phyloP scores from a whole-genome alignment of 2,113 vertebrate genomes.

The Seriola rivoliana region DNA sequence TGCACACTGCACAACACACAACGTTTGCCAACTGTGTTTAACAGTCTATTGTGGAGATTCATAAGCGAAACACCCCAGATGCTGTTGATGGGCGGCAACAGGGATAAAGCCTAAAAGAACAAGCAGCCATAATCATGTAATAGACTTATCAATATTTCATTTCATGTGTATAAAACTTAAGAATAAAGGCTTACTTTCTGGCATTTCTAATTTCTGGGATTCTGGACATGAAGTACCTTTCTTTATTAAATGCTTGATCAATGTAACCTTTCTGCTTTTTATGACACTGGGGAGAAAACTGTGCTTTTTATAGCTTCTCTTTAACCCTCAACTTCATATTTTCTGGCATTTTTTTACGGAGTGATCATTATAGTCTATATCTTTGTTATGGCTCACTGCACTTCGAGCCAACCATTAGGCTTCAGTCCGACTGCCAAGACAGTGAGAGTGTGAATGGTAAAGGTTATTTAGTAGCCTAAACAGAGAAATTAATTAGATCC shows the following conservation, averaged over 20 bases:
- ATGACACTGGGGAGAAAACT: constrained; percentile 22
- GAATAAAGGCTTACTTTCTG: background rate
- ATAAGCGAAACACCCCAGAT: constrained; percentile 6
- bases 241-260: constrained; percentile 32
- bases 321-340: constrained; percentile 34
- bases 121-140: background rate
- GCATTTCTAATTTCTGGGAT: background rate
- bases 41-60: background rate
- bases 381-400: constrained; percentile 44
- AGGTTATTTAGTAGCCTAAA: constrained; percentile 50
- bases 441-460: constrained; percentile 36
- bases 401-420: constrained; percentile 28
- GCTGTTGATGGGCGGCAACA: background rate
- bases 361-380: constrained; percentile 54
- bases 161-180: background rate
- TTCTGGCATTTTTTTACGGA: constrained; percentile 19
- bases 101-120: constrained; percentile 7
- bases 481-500: constrained; percentile 56
- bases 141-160: background rate
- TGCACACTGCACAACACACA: background rate
- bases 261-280: constrained; percentile 50
- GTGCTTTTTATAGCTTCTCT: constrained; percentile 40
- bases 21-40: background rate
- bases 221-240: background rate
- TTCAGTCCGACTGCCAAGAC: constrained; percentile 36